phyloP scores from a whole-genome alignment of 1,140 invertebrate species.

The Daktulosphaira vitifoliae region DNA sequence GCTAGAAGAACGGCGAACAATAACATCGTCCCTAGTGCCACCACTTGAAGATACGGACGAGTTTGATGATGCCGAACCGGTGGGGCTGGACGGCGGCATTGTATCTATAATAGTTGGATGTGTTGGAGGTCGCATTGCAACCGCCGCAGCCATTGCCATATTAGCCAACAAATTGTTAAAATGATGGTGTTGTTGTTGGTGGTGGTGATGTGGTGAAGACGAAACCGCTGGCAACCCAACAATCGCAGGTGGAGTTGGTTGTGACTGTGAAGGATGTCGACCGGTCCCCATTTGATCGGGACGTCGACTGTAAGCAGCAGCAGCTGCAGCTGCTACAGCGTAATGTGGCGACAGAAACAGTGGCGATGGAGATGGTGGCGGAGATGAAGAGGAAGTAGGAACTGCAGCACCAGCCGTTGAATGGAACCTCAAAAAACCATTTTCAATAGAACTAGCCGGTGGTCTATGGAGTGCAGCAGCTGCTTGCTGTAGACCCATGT shows the following conservation, averaged over 20 bases:
- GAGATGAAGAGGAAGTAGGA: constrained; percentile 44
- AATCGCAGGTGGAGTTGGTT: constrained; percentile 8
- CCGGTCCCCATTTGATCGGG: too few relatives aligned
- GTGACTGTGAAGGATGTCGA: not conserved
- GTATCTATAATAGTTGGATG: constrained; percentile 7
- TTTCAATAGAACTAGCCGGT: constrained; percentile 74
- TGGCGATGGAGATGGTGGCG: constrained; percentile 37
- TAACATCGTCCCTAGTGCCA: constrained; percentile 44
- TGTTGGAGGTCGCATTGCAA: not conserved
- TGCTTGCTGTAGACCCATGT: too few relatives aligned
- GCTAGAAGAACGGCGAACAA: constrained; percentile 73
- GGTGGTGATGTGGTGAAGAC: not conserved
- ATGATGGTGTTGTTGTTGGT: constrained; percentile 18
- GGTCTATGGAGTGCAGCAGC: constrained; percentile 58
- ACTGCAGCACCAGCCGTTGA: too few relatives aligned
- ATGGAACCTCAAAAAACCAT: constrained; percentile 61
- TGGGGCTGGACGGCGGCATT: constrained; percentile 70
- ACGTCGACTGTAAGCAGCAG: not conserved
- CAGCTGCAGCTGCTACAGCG: not conserved
- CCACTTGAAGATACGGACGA: not conserved
- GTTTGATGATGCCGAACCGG: constrained; percentile 54
- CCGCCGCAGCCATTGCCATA: constrained; percentile 24
- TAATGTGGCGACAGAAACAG: not conserved
- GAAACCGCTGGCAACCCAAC: not conserved
- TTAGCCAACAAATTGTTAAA: constrained; percentile 20